These are phyloP conservation scores for Tautogolabrus adspersus DNA, from an alignment of 2,113 vertebrate species.

Conservation along the genomic window DNA sequence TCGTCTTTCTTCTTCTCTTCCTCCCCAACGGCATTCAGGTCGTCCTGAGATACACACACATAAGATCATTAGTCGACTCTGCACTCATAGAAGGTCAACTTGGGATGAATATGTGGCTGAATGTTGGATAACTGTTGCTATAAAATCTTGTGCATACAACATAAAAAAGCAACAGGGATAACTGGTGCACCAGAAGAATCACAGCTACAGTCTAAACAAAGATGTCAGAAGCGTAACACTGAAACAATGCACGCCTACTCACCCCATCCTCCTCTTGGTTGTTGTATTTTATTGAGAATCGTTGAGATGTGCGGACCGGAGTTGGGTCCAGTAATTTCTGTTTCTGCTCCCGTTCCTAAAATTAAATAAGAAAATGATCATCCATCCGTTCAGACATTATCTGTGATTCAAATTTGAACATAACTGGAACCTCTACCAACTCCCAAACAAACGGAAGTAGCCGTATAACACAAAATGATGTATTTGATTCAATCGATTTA, in stretches of 20 bases:
- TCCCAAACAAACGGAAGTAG: no score
- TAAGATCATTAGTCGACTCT: neutral
- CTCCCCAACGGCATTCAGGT: constrained; percentile 74
- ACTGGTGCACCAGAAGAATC: no score
- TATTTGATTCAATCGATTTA: no score
- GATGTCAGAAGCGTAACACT: no score
- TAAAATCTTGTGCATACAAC: neutral
- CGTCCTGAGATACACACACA: constrained; percentile 78
- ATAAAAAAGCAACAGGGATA: neutral
- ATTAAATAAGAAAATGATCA: neutral
- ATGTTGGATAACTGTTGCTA: neutral
- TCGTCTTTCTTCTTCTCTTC: constrained; percentile 90
- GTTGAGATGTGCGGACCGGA: constrained; percentile 84
- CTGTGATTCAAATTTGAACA: neutral
- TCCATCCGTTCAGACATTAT: neutral
- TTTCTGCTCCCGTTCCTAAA: constrained; percentile 89
- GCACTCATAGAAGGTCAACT: neutral
- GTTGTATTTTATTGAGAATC: constrained; percentile 82
- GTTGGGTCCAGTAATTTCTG: constrained; percentile 86
- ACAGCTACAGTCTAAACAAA: no score
- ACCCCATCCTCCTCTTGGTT: constrained; percentile 80
- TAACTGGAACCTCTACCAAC: no score
- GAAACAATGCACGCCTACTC: no score
- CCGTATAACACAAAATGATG: no score
- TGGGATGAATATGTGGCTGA: neutral